Evolutionary conservation across 2,113 vertebrate species (phyloP), one percentile per base, ranked within the genome.

Genomic region (Aspiorhynchus laticeps): DNA sequence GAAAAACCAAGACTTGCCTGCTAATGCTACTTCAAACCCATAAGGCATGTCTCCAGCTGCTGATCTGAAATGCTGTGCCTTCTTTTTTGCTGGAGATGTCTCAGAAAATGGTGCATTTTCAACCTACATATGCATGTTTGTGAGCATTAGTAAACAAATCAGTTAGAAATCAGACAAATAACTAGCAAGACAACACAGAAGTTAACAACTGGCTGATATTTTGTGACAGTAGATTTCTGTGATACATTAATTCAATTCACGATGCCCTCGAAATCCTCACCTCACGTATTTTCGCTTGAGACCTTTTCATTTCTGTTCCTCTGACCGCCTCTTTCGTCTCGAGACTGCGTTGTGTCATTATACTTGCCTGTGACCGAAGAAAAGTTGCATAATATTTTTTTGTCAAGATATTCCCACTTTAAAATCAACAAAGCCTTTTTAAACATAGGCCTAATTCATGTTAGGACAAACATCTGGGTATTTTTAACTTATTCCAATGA

Each of bases 21-120:
- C 84, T 83, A 91, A n/a, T 73, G 85, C 61, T 26, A 78, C 82
- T 83, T 93, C 87, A 84, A 94, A 92, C 31, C 87, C 74, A 85
- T 75, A 51, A 1, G 87, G 41, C 24, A 88, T 83, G 12, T 92
- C 85, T 38, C 56, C 53, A 78, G 71, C 1, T 38, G 87, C 26
- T 33, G 82, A 7, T 83, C 89, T 89, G 41, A 75, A 79, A 31
- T 33, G 74, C 0, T 28, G 21, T 12, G 12, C 2, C 67, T 88
- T 92, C 92, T 93, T 94, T 77, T 87, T 92, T 38, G 88, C 77
- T 84, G 92, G 90, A 69, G 92, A 90, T 53, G 85, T 88, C 9
- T 90, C 90, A 51, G 24, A 59, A 88, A 88, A 77, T 77, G 28
- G 26, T 46, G 76, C 24, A 46, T 43, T 19, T 14, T 91, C 91